These are phyloP conservation scores for Cephus rjabovi DNA, from an alignment of 2,888 invertebrate genomes.

Conservation along the genomic window DNA sequence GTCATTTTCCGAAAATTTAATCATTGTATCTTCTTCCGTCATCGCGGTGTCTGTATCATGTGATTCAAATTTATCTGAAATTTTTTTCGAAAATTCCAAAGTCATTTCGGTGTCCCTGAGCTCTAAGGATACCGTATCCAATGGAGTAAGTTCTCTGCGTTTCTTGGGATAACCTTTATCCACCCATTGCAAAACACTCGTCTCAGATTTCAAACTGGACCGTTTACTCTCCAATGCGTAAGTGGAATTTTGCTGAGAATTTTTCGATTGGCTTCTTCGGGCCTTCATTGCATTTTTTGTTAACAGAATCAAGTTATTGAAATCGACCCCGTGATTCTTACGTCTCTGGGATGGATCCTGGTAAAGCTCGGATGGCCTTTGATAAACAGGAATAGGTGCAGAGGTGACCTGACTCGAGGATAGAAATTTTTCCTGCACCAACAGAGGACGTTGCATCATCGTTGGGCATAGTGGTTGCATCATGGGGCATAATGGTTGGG, in stretches of 20 bases:
- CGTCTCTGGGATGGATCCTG: constrained; percentile 47
- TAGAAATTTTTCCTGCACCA: constrained; percentile 35
- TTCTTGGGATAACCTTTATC: constrained; percentile 44
- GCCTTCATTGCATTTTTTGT: constrained; percentile 58
- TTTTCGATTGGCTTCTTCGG: constrained; percentile 48
- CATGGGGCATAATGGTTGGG: constrained; percentile 41
- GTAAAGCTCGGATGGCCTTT: constrained; percentile 52
- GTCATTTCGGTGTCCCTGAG: constrained; percentile 33
- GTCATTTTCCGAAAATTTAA: constrained; percentile 5
- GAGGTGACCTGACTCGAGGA: constrained; percentile 27
- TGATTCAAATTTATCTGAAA: not conserved
- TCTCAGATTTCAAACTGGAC: constrained; percentile 39
- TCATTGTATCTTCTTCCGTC: constrained; percentile 2
- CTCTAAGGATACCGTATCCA: constrained; percentile 40
- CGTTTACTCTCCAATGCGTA: constrained; percentile 44
- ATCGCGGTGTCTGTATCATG: not conserved
- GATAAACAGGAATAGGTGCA: constrained; percentile 56
- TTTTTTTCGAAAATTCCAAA: constrained; percentile 23
- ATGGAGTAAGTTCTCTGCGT: constrained; percentile 36
- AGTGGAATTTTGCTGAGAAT: constrained; percentile 33
- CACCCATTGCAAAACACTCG: constrained; percentile 41
- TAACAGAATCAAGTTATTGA: constrained; percentile 58
- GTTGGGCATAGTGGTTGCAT: constrained; percentile 48
- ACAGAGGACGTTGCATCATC: constrained; percentile 46
- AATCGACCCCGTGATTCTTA: constrained; percentile 57